These are phyloP conservation scores for Terebella lapidaria DNA, from an alignment of 2,888 invertebrate species.

Conservation along the genomic window DNA sequence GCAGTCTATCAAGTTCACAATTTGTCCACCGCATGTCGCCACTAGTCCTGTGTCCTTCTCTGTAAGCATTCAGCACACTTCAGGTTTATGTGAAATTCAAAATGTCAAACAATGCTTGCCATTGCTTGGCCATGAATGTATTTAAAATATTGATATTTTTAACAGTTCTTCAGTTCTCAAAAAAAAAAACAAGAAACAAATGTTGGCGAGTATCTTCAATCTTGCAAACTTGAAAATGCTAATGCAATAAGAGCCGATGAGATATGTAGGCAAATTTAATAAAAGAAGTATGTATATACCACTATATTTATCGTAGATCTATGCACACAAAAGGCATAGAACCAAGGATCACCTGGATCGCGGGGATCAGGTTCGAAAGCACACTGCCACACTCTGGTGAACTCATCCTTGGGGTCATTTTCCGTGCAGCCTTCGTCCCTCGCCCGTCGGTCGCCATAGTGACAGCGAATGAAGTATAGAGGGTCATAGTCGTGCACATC, in stretches of 20 bases:
- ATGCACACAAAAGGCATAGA: too few relatives aligned
- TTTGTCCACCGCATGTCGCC: slow-evolving; percentile 57
- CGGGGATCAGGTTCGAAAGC: slow-evolving; percentile 53
- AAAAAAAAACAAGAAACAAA: too few relatives aligned
- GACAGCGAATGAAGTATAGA: slow-evolving; percentile 53
- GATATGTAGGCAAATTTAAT: too few relatives aligned
- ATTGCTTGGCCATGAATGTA: too few relatives aligned
- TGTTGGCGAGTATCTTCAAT: too few relatives aligned
- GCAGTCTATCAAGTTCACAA: slow-evolving; percentile 56
- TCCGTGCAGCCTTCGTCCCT: slow-evolving; percentile 27
- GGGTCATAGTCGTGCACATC: slow-evolving; percentile 41
- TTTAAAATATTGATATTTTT: too few relatives aligned
- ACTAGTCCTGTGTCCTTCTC: slow-evolving; percentile 50
- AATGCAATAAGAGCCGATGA: too few relatives aligned
- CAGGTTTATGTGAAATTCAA: background rate
- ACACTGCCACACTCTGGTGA: slow-evolving; percentile 57
- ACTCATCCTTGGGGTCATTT: slow-evolving; percentile 53
- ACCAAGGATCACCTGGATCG: too few relatives aligned
- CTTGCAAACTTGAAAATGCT: too few relatives aligned
- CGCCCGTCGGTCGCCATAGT: slow-evolving; percentile 51
- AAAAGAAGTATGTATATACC: too few relatives aligned
- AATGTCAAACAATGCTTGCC: background rate
- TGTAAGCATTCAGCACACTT: slow-evolving; percentile 23
- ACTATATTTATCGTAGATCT: too few relatives aligned
- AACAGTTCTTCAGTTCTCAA: too few relatives aligned